Percentiles rank a stretch among this genome's conserved stretches.
phyloP scores from a whole-genome alignment of 2,113 vertebrate genomes.

The Clinocottus analis region DNA sequence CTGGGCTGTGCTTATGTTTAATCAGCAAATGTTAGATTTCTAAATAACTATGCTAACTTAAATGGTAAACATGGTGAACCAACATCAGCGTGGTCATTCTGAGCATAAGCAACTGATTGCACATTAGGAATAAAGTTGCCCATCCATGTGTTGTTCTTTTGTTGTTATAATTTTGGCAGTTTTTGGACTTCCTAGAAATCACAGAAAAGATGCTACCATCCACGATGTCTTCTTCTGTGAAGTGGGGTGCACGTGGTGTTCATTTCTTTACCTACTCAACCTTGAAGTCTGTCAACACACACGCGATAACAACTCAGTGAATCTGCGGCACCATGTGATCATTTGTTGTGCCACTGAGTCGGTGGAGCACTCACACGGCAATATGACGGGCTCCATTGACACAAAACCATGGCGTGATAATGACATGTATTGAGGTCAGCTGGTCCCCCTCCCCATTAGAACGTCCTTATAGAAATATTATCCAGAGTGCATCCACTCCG shows the following conservation, averaged over 20 bases:
- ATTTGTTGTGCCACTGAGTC: constrained; percentile 57
- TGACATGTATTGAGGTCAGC: constrained; percentile 81
- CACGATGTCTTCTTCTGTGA: neutral
- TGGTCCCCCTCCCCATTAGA: constrained; percentile 53
- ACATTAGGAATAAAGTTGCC: neutral
- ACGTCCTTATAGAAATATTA: constrained; percentile 55
- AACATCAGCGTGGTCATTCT: neutral
- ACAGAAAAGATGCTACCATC: neutral
- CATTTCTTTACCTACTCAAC: constrained; percentile 17
- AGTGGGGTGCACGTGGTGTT: constrained; percentile 11
- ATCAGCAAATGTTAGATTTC: neutral
- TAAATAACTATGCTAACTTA: neutral
- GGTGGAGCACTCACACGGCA: constrained; percentile 19
- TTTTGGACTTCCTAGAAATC: neutral
- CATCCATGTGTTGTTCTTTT: neutral
- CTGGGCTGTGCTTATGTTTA: neutral
- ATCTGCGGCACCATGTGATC: constrained; percentile 45
- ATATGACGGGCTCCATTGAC: constrained; percentile 57
- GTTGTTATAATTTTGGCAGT: neutral
- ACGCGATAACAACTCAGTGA: constrained; percentile 23
- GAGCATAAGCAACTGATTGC: neutral
- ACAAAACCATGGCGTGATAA: constrained; percentile 69
- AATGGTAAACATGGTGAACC: neutral
- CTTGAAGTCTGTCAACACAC: constrained; percentile 20
- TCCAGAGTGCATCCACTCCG: constrained; percentile 30